Conservation (phyloP, 2,113 vertebrate species). For the Typhlomys cinereus region DNA sequence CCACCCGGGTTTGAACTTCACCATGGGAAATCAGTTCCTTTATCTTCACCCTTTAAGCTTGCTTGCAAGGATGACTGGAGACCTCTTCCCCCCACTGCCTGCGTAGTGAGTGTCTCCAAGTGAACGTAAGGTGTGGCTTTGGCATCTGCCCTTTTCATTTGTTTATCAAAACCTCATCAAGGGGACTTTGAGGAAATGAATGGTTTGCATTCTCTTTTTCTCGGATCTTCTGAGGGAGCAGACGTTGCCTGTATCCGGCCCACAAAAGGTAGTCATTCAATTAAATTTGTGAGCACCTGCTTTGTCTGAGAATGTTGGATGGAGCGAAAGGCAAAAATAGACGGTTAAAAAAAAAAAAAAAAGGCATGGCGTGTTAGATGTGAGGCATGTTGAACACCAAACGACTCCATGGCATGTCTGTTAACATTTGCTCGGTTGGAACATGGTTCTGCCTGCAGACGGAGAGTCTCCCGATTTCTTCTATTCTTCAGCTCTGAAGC, state of each 20-base stretch:
- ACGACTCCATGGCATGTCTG: not conserved
- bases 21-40: not conserved
- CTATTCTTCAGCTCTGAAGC: not conserved
- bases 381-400: no score
- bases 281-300: slow-evolving; percentile 53
- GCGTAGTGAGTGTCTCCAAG: no score
- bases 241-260: not conserved
- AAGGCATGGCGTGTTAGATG: not conserved
- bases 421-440: slow-evolving; percentile 44
- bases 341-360: slow-evolving; percentile 9
- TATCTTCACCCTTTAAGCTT: not conserved
- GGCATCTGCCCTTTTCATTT: not conserved
- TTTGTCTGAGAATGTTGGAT: slow-evolving; percentile 41
- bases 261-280: slow-evolving; percentile 53
- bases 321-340: not conserved
- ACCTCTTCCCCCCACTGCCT: no score
- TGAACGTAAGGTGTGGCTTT: not conserved
- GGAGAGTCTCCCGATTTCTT: not conserved
- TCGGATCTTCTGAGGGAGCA: not conserved
- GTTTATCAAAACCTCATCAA: slow-evolving; percentile 29
- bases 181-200: not conserved
- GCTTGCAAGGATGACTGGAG: no score
- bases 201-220: slow-evolving; percentile 3
- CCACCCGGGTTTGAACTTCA: not conserved
- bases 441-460: not conserved